These are phyloP conservation scores for Patagioenas fasciata DNA, from an alignment of 2,113 vertebrate genomes.

Conservation along the genomic window DNA sequence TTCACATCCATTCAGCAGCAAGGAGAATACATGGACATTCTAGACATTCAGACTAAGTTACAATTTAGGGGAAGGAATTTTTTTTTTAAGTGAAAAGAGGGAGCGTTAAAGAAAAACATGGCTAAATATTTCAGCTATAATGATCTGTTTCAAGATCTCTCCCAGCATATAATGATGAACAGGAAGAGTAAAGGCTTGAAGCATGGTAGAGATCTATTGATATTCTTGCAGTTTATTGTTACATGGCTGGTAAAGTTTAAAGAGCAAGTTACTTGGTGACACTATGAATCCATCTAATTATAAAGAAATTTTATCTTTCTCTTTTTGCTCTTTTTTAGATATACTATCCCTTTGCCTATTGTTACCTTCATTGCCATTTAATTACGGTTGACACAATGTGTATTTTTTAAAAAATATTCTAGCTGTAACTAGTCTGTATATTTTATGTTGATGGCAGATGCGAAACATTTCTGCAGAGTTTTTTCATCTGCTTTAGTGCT, in stretches of 20 bases:
- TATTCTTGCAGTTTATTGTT: slow-evolving; percentile 49
- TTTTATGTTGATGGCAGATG: not conserved
- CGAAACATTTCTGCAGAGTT: not conserved
- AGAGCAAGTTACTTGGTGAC: slow-evolving; percentile 49
- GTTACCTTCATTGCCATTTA: not conserved
- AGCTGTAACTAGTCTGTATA: not conserved
- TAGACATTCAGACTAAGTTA: slow-evolving; percentile 7
- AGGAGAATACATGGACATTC: not conserved
- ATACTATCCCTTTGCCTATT: slow-evolving; percentile 1
- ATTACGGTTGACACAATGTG: not conserved
- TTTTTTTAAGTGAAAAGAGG: not conserved
- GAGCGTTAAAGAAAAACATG: not conserved
- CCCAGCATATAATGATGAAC: slow-evolving; percentile 7
- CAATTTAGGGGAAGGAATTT: not conserved
- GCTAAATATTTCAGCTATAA: slow-evolving; percentile 40
- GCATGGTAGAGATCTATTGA: not conserved
- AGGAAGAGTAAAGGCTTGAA: slow-evolving; percentile 8
- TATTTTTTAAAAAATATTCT: not conserved
- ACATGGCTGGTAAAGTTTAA: slow-evolving; percentile 51
- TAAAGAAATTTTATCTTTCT: slow-evolving; percentile 46
- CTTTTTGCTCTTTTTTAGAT: not conserved
- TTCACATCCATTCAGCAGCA: not conserved
- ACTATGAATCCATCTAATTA: slow-evolving; percentile 67
- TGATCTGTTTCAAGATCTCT: slow-evolving; percentile 51
- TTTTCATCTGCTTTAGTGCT: not conserved